phyloP scores from a whole-genome alignment of 2,797 vertebrate genomes.

The Microchirus variegatus region DNA sequence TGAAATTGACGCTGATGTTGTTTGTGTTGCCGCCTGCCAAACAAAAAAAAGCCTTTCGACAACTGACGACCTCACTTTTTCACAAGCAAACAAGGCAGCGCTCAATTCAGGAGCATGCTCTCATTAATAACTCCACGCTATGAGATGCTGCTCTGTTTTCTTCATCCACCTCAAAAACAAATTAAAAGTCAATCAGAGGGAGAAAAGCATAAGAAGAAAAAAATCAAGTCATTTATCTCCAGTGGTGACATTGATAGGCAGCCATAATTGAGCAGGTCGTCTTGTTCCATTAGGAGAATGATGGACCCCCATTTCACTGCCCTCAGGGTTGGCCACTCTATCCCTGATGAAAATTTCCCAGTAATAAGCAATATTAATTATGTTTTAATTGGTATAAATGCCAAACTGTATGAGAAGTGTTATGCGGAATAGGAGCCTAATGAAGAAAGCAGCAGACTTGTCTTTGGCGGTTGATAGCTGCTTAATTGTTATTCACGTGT shows the following conservation, averaged over 20 bases:
- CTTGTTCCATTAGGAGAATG: constrained; percentile 75
- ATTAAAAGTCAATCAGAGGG: constrained; percentile 74
- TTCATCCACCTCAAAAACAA: constrained; percentile 61
- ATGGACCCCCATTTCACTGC: constrained; percentile 65
- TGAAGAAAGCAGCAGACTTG: constrained; percentile 72
- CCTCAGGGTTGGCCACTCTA: constrained; percentile 68
- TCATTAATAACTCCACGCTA: constrained; percentile 70
- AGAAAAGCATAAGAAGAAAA: constrained; percentile 43
- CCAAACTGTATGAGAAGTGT: constrained; percentile 74
- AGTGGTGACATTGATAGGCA: constrained; percentile 81
- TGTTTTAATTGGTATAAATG: constrained; percentile 84
- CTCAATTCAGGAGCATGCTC: constrained; percentile 61
- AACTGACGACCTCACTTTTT: constrained; percentile 48
- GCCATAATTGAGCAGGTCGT: constrained; percentile 78
- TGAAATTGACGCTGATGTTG: constrained; percentile 66
- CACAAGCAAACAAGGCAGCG: constrained; percentile 61
- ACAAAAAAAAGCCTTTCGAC: constrained; percentile 73
- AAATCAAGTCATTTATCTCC: constrained; percentile 70
- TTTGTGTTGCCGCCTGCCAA: constrained; percentile 68
- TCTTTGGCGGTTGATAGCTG: constrained; percentile 66
- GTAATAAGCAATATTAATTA: constrained; percentile 85
- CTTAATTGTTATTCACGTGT: constrained; percentile 85
- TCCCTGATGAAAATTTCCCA: constrained; percentile 79
- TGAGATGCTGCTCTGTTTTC: constrained; percentile 54
- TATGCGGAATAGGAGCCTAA: constrained; percentile 70